These are phyloP conservation scores for Hemaris fuciformis DNA, from an alignment of 2,888 invertebrate species.

Conservation along the genomic window DNA sequence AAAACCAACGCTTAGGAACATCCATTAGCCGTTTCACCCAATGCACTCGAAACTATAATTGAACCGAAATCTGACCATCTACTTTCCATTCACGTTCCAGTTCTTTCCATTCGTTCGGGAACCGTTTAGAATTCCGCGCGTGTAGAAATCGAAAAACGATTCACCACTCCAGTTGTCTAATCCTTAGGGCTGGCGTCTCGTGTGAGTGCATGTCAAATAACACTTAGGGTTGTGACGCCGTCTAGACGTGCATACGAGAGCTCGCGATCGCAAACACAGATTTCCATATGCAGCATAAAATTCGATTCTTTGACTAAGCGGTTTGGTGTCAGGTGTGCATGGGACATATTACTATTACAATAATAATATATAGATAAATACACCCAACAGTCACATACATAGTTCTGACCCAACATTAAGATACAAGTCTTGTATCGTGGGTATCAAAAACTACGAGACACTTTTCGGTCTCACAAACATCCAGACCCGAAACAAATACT, in stretches of 20 bases:
- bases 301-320: too few species aligned
- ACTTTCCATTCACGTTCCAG: not conserved
- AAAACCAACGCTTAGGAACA: not conserved
- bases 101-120: not conserved
- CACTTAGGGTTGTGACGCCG: constrained; percentile 19
- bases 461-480: too few species aligned
- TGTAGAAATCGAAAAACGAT: constrained; percentile 34
- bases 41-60: not conserved
- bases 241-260: not conserved
- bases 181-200: constrained; percentile 22
- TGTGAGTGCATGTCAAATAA: constrained; percentile 39
- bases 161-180: constrained; percentile 25
- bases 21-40: not conserved
- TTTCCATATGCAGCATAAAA: not conserved
- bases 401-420: too few species aligned
- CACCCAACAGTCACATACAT: too few species aligned
- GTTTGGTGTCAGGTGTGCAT: too few species aligned
- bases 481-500: too few species aligned
- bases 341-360: too few species aligned
- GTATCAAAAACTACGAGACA: too few species aligned
- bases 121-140: not conserved
- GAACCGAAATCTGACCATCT: not conserved
- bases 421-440: too few species aligned
- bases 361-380: too few species aligned
- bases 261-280: not conserved